Evolutionary conservation across 2,888 invertebrate genomes (phyloP).

Genomic region (Selenia dentaria): DNA sequence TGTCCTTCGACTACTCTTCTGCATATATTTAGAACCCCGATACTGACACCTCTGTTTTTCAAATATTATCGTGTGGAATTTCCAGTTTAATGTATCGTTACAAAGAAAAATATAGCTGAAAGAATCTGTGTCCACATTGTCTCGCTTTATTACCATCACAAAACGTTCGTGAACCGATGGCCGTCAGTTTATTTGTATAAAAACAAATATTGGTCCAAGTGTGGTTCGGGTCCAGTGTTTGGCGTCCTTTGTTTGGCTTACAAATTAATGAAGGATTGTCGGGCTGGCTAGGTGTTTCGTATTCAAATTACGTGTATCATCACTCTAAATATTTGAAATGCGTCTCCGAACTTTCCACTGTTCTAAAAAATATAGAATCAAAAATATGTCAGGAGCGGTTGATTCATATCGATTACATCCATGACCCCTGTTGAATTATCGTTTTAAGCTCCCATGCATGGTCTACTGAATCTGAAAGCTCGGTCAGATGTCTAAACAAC

Average conservation of each 20-base stretch:
- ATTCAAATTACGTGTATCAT: constrained; percentile 51
- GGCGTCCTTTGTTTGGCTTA: constrained; percentile 67
- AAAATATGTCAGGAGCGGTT: constrained; percentile 35
- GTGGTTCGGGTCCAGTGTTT: constrained; percentile 74
- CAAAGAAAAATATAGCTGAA: constrained; percentile 46
- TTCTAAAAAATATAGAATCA: constrained; percentile 13
- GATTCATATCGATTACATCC: constrained; percentile 54
- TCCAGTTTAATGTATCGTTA: constrained; percentile 46
- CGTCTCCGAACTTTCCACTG: constrained; percentile 3
- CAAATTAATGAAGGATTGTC: constrained; percentile 80
- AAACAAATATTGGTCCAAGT: constrained; percentile 82
- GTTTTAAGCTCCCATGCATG: constrained; percentile 66
- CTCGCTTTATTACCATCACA: constrained; percentile 77
- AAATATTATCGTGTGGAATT: constrained; percentile 36
- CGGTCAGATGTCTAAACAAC: constrained; percentile 66
- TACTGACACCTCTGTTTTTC: constrained; percentile 18
- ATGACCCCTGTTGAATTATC: constrained; percentile 69
- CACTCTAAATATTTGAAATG: constrained; percentile 43
- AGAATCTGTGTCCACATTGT: constrained; percentile 65
- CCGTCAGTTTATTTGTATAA: constrained; percentile 75
- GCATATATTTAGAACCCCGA: constrained; percentile 50
- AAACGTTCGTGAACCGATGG: constrained; percentile 69
- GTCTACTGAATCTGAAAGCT: constrained; percentile 68
- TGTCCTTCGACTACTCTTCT: constrained; percentile 61
- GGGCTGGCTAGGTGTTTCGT: constrained; percentile 51